Base-by-base conservation (phyloP, 2,113 vertebrate species). In the Phycodurus eques region DNA sequence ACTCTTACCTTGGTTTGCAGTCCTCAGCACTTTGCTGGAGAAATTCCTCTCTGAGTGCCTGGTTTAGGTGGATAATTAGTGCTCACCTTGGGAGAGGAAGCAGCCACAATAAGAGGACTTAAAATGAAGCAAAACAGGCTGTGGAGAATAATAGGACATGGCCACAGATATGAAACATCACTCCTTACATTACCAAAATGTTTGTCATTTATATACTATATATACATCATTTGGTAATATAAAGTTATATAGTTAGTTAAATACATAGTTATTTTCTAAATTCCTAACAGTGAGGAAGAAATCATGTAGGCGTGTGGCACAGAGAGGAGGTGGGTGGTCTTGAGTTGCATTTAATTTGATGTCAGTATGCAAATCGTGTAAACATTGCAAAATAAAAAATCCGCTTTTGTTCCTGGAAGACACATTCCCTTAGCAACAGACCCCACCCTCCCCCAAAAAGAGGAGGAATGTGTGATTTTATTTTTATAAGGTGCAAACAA, bases 401-500 rank as follows among this genome's bases (percentile, higher is more conserved):
- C 46, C 59, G 20, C 65, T 82, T 82, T 79, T 76, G 56, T 85
- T 82, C 83, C 81, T 80, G 20, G 80, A 85, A 85, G 77, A 67
- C 35, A 27, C 61, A 64, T 76, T 80, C 76, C 81, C 87, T 83
- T 79, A 75, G 83, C 82, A 88, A 89, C 87, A 85, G 56, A 78
- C 72, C 20, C 33, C 66, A 42, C 69, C 68, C 42, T 53, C 19
- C 44, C 56, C 12, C 12, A 46, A 53, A 31, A 27, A 17, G 14
- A 20, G 66, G 63, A 39, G 56, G 74, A 63, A 77, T 13, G 61
- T 73, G 66, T 4, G 15, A 27, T 66, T 85, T 80, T 90, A 89
- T 90, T 89, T 89, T 87, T 88, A 89, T 88, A 88, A 84, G 81
- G 87, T 75, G 83, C 78, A 87, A 91, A 88, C 78, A 80, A 80